A percentile compares a stretch with the other conserved stretches of the same genome.
phyloP scores from a whole-genome alignment of 2,797 vertebrate genomes.

The Meriones psammophilus region DNA sequence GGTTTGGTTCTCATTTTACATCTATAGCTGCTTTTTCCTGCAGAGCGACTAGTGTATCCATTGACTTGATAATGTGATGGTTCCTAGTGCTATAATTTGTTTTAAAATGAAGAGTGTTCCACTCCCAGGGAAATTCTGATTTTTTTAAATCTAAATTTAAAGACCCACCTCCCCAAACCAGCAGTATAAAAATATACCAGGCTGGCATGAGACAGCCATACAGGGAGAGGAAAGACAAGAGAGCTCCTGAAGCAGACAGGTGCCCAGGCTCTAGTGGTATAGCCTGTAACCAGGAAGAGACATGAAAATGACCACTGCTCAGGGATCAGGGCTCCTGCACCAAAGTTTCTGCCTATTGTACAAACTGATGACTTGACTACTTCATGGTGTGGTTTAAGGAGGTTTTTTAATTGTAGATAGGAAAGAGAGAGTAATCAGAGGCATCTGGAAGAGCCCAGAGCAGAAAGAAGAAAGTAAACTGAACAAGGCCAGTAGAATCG shows the following conservation, averaged over 20 bases:
- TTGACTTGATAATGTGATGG: neutral
- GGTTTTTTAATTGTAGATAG: neutral
- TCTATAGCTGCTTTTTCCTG: neutral
- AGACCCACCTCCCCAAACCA: fast-evolving
- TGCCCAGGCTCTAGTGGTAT: neutral
- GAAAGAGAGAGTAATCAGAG: neutral
- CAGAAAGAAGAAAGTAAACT: neutral
- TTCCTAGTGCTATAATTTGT: neutral
- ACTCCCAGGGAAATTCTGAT: neutral
- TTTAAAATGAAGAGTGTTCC: neutral
- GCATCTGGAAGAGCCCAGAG: neutral
- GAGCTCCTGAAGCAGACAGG: neutral
- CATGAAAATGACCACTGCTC: no score
- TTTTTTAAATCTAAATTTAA: neutral
- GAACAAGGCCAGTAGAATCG: neutral
- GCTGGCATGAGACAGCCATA: neutral
- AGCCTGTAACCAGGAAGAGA: neutral
- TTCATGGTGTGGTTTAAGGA: neutral
- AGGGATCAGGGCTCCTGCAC: neutral
- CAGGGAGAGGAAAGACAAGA: neutral
- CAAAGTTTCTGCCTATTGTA: neutral
- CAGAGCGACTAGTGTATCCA: neutral
- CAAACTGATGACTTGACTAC: neutral
- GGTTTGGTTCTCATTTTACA: neutral
- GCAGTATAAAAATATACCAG: neutral